Evolutionary conservation across 2,888 invertebrate genomes (phyloP).

Genomic region (Empis livida): DNA sequence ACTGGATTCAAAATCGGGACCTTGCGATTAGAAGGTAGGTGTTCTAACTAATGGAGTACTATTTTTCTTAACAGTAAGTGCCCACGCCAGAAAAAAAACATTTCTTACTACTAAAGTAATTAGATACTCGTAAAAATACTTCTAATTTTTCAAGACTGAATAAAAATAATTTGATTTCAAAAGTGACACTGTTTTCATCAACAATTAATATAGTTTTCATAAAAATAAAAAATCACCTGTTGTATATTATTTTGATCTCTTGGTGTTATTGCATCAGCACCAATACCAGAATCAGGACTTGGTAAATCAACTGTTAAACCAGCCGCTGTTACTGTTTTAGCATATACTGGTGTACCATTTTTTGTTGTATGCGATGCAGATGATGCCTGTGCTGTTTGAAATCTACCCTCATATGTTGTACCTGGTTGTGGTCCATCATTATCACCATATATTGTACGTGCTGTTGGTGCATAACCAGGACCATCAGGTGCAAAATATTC

Average conservation of each 20-base stretch:
- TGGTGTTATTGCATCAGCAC: slow-evolving; percentile 85
- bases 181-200: too few relatives aligned
- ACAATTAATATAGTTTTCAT: too few relatives aligned
- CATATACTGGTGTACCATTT: slow-evolving; percentile 31
- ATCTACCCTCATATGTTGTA: slow-evolving; percentile 33
- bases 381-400: slow-evolving; percentile 22
- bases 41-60: too few relatives aligned
- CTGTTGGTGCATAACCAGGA: slow-evolving; percentile 31
- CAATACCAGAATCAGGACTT: slow-evolving; percentile 91
- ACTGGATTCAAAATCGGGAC: too few relatives aligned
- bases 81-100: too few relatives aligned
- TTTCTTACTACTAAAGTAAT: too few relatives aligned
- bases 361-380: slow-evolving; percentile 18
- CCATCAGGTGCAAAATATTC: slow-evolving; percentile 60
- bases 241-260: slow-evolving; percentile 79
- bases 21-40: too few relatives aligned
- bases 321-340: slow-evolving; percentile 49
- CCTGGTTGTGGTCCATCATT: slow-evolving; percentile 31
- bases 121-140: too few relatives aligned
- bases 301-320: slow-evolving; percentile 88
- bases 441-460: slow-evolving; percentile 28
- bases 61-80: too few relatives aligned
- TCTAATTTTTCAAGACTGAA: too few relatives aligned
- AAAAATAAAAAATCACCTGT: slow-evolving; percentile 56
- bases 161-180: too few relatives aligned